Base-by-base conservation (phyloP, 2,113 vertebrate species). In the Hiodon alosoides region DNA sequence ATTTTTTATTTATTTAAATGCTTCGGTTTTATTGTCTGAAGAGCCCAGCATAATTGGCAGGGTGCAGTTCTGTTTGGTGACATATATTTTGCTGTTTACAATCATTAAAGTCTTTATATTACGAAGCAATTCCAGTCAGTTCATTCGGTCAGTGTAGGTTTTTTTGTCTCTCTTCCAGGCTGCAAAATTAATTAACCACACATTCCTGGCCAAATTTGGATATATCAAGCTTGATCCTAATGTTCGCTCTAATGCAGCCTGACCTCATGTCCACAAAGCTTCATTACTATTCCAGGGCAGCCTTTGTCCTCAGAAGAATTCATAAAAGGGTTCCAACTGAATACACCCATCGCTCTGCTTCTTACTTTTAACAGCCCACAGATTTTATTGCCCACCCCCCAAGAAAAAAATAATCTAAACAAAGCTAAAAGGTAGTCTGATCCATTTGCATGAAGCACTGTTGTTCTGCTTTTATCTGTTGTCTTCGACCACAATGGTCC, bases 401-500 rank as follows among this genome's bases (percentile, higher is more conserved):
- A 14, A 9, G 6, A 48, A 59, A 51, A 69, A 60, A 68, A 17
- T 7, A 68, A 16, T 46, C 17, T 52, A 4, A 58, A 59, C 51
- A 47, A n/a, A 51, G 5, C 11, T 31, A 76, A 76, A 76, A 10
- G 14, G n/a, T 14, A 54, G 7, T 46, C 17, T 58, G 5, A 13
- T 71, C 61, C 7, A 53, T 70, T 57, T 14, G 17, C 13, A 65
- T 51, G 62, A 58, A 55, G 14, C 16, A 46, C 1, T 16, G 31
- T 71, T 69, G 59, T 57, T 69, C 60, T 31, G 4, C 76, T 60
- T 55, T 83, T 83, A 90, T 87, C 96, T 90, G 83, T 96, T 96
- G 81, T 99, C 95, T 90, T 98, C 95, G 74, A 99, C 68, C 51
- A 96, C 67, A 77, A 99, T 95, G n/a, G 88, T 92, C 85, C 94